phyloP scores from a whole-genome alignment of 2,113 vertebrate genomes.

The Urocitellus parryii region DNA sequence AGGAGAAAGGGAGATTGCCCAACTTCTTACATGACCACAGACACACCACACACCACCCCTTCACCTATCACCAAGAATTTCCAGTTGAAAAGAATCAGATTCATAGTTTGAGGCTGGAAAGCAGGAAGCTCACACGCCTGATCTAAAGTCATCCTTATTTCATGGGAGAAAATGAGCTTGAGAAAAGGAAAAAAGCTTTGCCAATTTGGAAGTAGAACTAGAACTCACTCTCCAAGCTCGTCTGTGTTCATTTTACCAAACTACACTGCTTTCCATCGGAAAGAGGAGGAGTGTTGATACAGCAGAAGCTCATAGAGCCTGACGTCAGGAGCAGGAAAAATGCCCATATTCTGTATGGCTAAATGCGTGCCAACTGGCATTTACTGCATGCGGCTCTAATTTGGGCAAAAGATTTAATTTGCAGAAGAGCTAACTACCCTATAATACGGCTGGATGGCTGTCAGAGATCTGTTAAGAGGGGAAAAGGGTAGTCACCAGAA shows the following conservation, averaged over 20 bases:
- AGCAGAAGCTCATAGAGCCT: constrained; percentile 29
- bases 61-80: neutral
- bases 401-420: constrained; percentile 76
- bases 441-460: constrained; percentile 72
- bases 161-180: neutral
- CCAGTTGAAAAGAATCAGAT: neutral
- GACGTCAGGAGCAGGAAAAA: constrained; percentile 55
- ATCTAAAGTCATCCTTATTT: neutral
- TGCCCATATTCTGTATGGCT: constrained; percentile 77
- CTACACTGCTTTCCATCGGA: neutral
- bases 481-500: neutral
- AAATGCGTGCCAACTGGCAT: constrained; percentile 74
- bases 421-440: constrained; percentile 71
- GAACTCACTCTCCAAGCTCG: neutral
- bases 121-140: neutral
- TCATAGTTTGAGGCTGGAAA: neutral
- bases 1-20: too few relatives aligned
- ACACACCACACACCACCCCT: neutral
- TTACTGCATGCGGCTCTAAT: constrained; percentile 77
- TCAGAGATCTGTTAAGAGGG: constrained; percentile 53
- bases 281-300: constrained; percentile 47
- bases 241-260: neutral
- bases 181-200: neutral
- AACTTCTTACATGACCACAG: neutral
- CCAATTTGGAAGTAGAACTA: neutral